A percentile compares a stretch with the other conserved stretches of the same genome.
phyloP scores from a whole-genome alignment of 1,140 invertebrate species.

The Brachionus paranguensis region DNA sequence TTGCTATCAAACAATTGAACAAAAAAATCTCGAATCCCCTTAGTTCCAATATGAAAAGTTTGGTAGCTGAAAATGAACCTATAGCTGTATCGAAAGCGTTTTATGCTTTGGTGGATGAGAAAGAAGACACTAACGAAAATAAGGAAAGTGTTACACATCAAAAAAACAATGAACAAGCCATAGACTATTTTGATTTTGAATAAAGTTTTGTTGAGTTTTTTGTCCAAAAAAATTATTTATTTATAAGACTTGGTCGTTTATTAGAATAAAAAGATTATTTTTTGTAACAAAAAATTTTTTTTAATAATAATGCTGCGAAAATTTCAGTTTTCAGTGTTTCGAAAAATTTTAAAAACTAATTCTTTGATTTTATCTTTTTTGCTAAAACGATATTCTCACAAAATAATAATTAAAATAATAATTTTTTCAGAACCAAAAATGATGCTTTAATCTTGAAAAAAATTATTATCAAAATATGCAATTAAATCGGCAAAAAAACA shows the following conservation, averaged over 20 bases:
- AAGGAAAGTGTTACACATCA: background rate
- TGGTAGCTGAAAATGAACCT: background rate
- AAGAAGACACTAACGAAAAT: background rate
- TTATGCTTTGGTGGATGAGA: background rate
- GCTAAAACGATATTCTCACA: too few relatives aligned
- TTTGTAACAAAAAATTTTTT: background rate
- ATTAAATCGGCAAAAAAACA: too few relatives aligned
- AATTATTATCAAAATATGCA: too few relatives aligned
- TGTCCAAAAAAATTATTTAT: background rate
- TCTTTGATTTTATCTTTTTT: too few relatives aligned
- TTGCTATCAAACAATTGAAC: constrained; percentile 34
- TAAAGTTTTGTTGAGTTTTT: background rate
- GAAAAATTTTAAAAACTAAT: too few relatives aligned
- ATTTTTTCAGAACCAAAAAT: too few relatives aligned
- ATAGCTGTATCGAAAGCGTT: background rate
- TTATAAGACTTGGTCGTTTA: background rate
- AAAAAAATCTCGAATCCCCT: background rate
- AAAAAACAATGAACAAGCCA: background rate
- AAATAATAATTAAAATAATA: too few relatives aligned
- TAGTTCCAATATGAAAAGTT: background rate
- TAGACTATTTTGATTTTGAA: constrained; percentile 32
- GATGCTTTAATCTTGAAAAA: too few relatives aligned
- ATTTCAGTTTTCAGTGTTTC: too few relatives aligned
- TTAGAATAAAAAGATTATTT: background rate
- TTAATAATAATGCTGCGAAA: too few relatives aligned